Evolutionary conservation across 2,888 invertebrate genomes (phyloP), one percentile per base, ranked within the genome.

Genomic region (Agrotis ipsilon): DNA sequence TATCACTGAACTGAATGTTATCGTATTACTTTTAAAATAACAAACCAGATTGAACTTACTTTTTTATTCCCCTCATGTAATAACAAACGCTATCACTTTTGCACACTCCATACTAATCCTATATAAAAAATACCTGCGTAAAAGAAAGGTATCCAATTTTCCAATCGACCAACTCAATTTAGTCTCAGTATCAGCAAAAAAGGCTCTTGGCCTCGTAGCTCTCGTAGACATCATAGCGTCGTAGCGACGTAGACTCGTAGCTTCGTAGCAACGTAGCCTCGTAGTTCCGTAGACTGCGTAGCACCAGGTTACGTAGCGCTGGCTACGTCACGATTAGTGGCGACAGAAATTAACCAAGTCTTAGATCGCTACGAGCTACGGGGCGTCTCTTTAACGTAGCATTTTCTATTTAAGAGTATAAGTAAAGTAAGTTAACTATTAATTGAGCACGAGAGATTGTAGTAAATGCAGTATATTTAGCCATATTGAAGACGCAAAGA

Each of bases 81-180:
- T 19, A 24, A 39, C 16, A 49, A 57, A 18, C 27, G 14, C 16
- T 59, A 32, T 21, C 46, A 67, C 1, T 24, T 48, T 49, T 49
- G 39, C 55, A 43, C n/a, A 39, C 45, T 54, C 19, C 32, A 24
- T 18, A 32, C 24, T 49, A 63, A 32, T 68, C 21, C 5, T 63
- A 27, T 18, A 48, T 19, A 55, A 68, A 39, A 66, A 43, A 54
- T 72, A 72, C 67, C 57, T 69, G 45, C 39, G 49, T n/a, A 62
- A 67, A 63, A 71, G 21, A 55, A 69, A 62, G 24, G 60, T 69
- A 71, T 77, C 70, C 69, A 81, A 77, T 81, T 80, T 80, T 77
- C 80, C 75, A 72, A 80, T 77, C 61, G 75, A 70, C 69, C 60
- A 65, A 79, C 66, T 75, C 63, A 70, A 77, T 82, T 80, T 83